Conservation (phyloP, 2,797 vertebrate species). For the Ibycter americanus region DNA sequence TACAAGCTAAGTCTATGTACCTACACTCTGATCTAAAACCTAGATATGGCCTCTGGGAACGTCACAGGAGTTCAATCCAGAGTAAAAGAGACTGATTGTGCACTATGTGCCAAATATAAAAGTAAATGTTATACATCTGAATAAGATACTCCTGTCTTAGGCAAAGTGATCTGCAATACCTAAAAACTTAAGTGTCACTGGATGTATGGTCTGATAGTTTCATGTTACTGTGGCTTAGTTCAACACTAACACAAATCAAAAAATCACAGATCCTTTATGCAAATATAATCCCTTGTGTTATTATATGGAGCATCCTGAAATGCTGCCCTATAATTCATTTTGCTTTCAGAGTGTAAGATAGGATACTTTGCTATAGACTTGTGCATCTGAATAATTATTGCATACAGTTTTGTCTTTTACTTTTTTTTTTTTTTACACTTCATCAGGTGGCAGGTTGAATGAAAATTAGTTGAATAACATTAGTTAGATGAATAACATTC, state of each 20-base stretch:
- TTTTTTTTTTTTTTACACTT: background rate
- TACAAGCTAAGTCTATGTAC: background rate
- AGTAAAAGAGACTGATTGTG: background rate
- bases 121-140: background rate
- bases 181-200: background rate
- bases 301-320: background rate
- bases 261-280: background rate
- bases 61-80: background rate
- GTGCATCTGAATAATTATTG: slow-evolving; percentile 15
- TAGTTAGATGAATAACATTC: slow-evolving; percentile 47
- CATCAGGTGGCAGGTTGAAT: slow-evolving; percentile 11
- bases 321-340: background rate
- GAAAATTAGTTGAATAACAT: slow-evolving; percentile 34
- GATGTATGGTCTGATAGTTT: background rate
- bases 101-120: background rate
- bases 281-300: background rate
- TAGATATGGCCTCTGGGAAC: background rate
- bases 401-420: slow-evolving; percentile 31
- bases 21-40: background rate
- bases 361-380: background rate
- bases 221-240: background rate
- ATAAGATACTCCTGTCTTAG: background rate
- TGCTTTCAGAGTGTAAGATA: background rate
- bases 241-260: background rate
- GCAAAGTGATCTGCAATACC: background rate